phyloP scores from a whole-genome alignment of 37 sponge, comb jelly and placozoan species.

The Cladorhizidae sp. region DNA sequence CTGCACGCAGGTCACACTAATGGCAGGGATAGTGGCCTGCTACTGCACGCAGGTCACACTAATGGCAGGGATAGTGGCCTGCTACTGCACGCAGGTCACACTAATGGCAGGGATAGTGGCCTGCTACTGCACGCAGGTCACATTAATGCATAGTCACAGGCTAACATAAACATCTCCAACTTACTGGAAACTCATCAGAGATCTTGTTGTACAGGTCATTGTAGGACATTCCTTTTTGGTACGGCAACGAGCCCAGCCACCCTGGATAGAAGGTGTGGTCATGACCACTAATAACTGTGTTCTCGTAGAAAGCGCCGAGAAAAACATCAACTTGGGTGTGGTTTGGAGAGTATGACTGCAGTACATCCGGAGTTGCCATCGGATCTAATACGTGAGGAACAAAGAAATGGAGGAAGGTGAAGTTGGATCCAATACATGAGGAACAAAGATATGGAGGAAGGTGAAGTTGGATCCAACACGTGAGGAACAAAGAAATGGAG shows the following conservation, averaged over 20 bases:
- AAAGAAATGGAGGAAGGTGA: background rate
- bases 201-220: constrained; percentile 8
- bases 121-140: too few relatives aligned
- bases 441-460: too few relatives aligned
- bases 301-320: constrained; percentile 13
- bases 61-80: too few relatives aligned
- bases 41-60: too few relatives aligned
- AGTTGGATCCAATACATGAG: too few relatives aligned
- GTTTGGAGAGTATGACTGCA: background rate
- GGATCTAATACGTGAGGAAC: constrained; percentile 11
- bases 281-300: background rate
- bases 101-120: too few relatives aligned
- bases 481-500: too few relatives aligned
- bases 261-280: constrained; percentile 22
- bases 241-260: constrained; percentile 42
- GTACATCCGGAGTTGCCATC: background rate
- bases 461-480: too few relatives aligned
- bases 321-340: constrained; percentile 23
- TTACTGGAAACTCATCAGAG: background rate
- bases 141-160: background rate
- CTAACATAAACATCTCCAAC: background rate
- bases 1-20: too few relatives aligned
- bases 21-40: too few relatives aligned
- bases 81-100: too few relatives aligned
- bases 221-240: constrained; percentile 39